These are phyloP conservation scores for Catocala fraxini DNA, from an alignment of 2,888 invertebrate genomes.

Conservation along the genomic window DNA sequence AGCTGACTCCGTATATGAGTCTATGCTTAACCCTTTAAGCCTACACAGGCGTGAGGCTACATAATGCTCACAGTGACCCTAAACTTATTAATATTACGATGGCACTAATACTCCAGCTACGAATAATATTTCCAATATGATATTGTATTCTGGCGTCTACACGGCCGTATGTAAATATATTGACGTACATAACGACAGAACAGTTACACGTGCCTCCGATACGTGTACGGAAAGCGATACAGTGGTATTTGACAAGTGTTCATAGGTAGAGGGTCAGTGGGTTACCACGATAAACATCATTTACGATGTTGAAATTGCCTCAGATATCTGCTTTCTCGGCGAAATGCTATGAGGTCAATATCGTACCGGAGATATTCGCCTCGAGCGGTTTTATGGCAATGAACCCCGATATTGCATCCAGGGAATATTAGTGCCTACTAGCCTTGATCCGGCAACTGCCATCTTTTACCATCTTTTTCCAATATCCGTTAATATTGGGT, in stretches of 20 bases:
- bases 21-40: not conserved
- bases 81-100: not conserved
- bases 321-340: conserved; percentile 70
- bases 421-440: conserved; percentile 78
- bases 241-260: conserved; percentile 53
- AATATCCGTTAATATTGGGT: conserved; percentile 79
- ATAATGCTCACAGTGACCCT: too few species aligned
- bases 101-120: not conserved
- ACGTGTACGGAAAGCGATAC: conserved; percentile 48
- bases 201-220: conserved; percentile 38
- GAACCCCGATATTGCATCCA: conserved; percentile 77
- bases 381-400: conserved; percentile 77
- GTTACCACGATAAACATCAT: conserved; percentile 72
- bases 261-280: conserved; percentile 59
- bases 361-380: conserved; percentile 73
- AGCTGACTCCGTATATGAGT: too few species aligned
- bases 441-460: conserved; percentile 74
- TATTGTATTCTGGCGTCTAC: conserved; percentile 1
- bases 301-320: conserved; percentile 73
- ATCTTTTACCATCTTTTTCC: conserved; percentile 78
- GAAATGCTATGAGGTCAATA: conserved; percentile 75
- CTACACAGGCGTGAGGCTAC: too few species aligned
- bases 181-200: conserved; percentile 29
- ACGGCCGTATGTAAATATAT: conserved; percentile 22
- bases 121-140: conserved; percentile 7